Conservation (phyloP, 2,797 vertebrate species). For the Mycteria americana region DNA sequence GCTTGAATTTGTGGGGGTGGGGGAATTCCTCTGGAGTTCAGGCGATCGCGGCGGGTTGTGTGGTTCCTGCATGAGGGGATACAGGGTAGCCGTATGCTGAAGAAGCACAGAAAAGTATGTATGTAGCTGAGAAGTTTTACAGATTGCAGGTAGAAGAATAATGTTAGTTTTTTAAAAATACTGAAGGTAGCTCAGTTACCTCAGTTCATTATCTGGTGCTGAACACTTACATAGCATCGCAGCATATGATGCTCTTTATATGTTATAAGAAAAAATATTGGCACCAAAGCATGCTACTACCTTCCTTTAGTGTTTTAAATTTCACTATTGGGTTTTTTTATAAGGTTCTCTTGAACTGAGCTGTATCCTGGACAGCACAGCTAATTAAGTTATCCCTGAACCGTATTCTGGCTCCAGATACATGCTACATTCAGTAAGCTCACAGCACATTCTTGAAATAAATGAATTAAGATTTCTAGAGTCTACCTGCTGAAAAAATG, state of each 20-base stretch:
- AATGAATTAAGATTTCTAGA: not conserved
- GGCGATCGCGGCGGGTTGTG: not conserved
- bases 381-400: not conserved
- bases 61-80: not conserved
- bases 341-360: not conserved
- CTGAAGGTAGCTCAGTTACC: not conserved
- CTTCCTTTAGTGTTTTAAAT: not conserved
- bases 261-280: not conserved
- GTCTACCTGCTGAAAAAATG: not conserved
- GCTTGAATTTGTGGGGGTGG: not conserved
- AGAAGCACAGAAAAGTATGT: not conserved
- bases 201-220: not conserved
- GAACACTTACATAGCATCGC: not conserved
- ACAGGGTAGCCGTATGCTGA: not conserved
- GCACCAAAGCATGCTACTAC: not conserved
- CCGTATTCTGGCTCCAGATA: not conserved
- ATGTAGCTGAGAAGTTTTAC: not conserved
- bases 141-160: not conserved
- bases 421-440: not conserved
- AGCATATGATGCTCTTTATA: not conserved
- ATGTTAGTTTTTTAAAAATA: not conserved
- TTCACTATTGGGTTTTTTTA: not conserved
- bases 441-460: not conserved
- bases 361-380: not conserved
- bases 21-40: not conserved